Percentiles rank a stretch among this genome's conserved stretches.
Conservation (phyloP, 2,113 vertebrate genomes). For the Xerus inauris region DNA sequence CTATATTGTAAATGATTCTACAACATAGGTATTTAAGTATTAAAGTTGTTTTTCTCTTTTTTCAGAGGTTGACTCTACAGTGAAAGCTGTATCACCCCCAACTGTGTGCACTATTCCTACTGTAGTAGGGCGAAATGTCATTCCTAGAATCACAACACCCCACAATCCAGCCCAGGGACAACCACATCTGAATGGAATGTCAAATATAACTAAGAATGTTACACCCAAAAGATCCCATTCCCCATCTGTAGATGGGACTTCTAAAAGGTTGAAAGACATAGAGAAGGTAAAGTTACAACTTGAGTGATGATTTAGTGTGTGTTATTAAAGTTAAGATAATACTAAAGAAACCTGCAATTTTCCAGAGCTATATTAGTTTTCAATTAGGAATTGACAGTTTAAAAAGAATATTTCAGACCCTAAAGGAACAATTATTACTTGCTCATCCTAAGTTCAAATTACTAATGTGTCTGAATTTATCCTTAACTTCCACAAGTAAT, state of each 20-base stretch:
- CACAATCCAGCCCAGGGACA: constrained; percentile 86
- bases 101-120: constrained; percentile 85
- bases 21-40: constrained; percentile 42
- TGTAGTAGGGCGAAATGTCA: constrained; percentile 83
- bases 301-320: not conserved
- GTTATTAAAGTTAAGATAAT: constrained; percentile 36
- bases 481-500: constrained; percentile 12
- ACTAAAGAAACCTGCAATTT: constrained; percentile 8
- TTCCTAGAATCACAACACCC: constrained; percentile 81
- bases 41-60: constrained; percentile 63
- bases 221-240: constrained; percentile 88
- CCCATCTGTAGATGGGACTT: constrained; percentile 85
- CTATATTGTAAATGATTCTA: not conserved
- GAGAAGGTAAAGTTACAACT: constrained; percentile 84
- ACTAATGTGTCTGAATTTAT: constrained; percentile 29
- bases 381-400: not conserved
- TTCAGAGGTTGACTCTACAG: constrained; percentile 81
- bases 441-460: constrained; percentile 49
- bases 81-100: constrained; percentile 79
- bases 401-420: constrained; percentile 57
- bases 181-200: constrained; percentile 85
- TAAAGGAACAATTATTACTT: constrained; percentile 32
- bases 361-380: not conserved
- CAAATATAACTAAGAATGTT: constrained; percentile 76
- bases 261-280: constrained; percentile 88